These are phyloP conservation scores for Cyprinodon variegatus DNA, from an alignment of 2,113 vertebrate genomes.

Conservation along the genomic window DNA sequence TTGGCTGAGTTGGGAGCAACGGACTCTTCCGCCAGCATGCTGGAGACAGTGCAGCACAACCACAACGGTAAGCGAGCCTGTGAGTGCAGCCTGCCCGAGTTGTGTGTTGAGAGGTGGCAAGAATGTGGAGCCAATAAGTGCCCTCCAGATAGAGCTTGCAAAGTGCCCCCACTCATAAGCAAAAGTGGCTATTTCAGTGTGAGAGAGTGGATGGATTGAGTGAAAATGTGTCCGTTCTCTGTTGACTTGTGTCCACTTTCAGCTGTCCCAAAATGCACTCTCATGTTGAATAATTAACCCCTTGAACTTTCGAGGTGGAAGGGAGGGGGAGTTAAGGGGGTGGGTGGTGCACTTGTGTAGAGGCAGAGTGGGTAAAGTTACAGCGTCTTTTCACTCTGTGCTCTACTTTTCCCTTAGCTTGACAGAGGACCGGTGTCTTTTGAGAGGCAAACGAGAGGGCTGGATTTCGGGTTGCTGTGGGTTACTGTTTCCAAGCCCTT, in stretches of 20 bases:
- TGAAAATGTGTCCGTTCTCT: slow-evolving; percentile 42
- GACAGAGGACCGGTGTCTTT: slow-evolving; percentile 63
- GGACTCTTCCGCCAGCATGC: slow-evolving; percentile 67
- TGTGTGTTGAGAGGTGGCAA: slow-evolving; percentile 19
- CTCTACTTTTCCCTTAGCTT: slow-evolving; percentile 53
- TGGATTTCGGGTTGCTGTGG: slow-evolving; percentile 68
- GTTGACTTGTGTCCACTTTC: slow-evolving; percentile 44
- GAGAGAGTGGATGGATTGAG: slow-evolving; percentile 14
- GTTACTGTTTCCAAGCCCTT: slow-evolving; percentile 74
- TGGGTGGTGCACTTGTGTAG: slow-evolving; percentile 49
- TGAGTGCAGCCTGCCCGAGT: slow-evolving; percentile 10
- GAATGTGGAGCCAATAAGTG: slow-evolving; percentile 25
- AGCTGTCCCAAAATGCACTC: slow-evolving; percentile 43
- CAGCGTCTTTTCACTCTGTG: slow-evolving; percentile 60
- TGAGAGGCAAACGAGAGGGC: slow-evolving; percentile 53
- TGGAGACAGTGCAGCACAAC: slow-evolving; percentile 84
- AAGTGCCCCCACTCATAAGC: slow-evolving; percentile 1
- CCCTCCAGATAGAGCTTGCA: slow-evolving; percentile 14
- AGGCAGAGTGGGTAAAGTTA: slow-evolving; percentile 69
- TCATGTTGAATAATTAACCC: slow-evolving; percentile 75
- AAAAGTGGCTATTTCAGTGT: slow-evolving; percentile 24
- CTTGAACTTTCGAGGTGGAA: slow-evolving; percentile 49
- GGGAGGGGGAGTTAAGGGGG: slow-evolving; percentile 13
- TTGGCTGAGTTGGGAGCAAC: slow-evolving; percentile 86
- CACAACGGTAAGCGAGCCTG: slow-evolving; percentile 67